These are phyloP conservation scores for Sogatella furcifera DNA, from an alignment of 1,140 invertebrate genomes.

Conservation along the genomic window DNA sequence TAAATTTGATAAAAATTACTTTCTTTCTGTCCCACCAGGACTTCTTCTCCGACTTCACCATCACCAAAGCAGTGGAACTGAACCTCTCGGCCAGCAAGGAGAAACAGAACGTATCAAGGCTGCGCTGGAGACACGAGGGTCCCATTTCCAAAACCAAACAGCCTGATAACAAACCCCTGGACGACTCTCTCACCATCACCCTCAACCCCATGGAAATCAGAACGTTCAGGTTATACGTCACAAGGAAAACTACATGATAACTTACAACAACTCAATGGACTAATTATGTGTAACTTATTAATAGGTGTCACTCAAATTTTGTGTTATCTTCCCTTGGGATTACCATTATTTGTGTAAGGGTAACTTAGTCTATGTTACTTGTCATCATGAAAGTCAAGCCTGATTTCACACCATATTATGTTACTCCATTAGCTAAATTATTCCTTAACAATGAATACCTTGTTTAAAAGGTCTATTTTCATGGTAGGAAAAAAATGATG, in stretches of 20 bases:
- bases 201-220: constrained; percentile 20
- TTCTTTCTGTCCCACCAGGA: constrained; percentile 3
- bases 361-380: no score
- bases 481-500: no score
- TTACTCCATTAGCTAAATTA: no score
- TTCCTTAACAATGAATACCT: no score
- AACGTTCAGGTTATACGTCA: constrained; percentile 18
- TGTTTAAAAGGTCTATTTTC: no score
- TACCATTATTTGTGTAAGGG: no score
- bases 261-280: neutral
- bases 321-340: no score
- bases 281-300: no score
- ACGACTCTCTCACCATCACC: neutral
- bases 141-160: neutral
- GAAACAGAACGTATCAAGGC: constrained; percentile 6
- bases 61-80: constrained; percentile 15
- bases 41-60: constrained; percentile 15
- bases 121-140: constrained; percentile 17
- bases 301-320: no score
- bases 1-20: no score
- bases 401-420: no score
- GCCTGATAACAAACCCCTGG: neutral
- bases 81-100: constrained; percentile 16
- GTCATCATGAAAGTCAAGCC: no score
- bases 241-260: neutral